Evolutionary conservation across 2,797 vertebrate genomes (phyloP), one percentile per base, ranked within the genome.

Genomic region (Esox masquinongy): DNA sequence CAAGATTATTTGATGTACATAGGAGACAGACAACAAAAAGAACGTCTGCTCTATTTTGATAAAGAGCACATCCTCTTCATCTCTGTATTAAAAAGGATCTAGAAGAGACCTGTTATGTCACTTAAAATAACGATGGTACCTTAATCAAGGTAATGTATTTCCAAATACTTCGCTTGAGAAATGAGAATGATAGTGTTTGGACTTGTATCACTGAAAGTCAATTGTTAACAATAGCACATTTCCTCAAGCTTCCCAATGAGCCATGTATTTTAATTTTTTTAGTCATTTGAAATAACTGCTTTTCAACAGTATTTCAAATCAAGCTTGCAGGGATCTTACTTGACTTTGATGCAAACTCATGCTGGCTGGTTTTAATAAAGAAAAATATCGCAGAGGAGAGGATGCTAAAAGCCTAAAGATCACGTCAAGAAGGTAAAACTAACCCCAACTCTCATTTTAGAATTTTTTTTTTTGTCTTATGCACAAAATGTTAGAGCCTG

Each of bases 391-490:
- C 92, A 88, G 88, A 91, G 91, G 92, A 93, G 92, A 93, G 93
- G 92, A 93, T 93, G 91, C 92, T 92, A 93, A 92, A 94, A 92
- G 92, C 92, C 92, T 90, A 94, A 93, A 92, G 90, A 93, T 91
- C 92, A 90, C 91, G 91, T 92, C 92, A 91, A 91, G 91, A 95
- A 95, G 94, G 94, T 95, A 95, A 95, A 92, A 93, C 89, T 92
- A 93, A 94, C 90, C 91, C 91, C 90, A 93, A 93, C 92, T 92
- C 91, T 94, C 90, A 92, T 91, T 90, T 88, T 92, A 92, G 91
- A 92, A 26, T 83, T 83, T n/a, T n/a, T n/a, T 34, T 36, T 88
- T 84, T 85, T 89, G 67, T 87, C 87, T 89, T 90, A 76, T 92
- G 87, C 91, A 86, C 75, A 86, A 92, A 91, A 89, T 86, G 85